Conservation (phyloP, 37 sponge, comb jelly and placozoan genomes). For the Tethya wilhelma region DNA sequence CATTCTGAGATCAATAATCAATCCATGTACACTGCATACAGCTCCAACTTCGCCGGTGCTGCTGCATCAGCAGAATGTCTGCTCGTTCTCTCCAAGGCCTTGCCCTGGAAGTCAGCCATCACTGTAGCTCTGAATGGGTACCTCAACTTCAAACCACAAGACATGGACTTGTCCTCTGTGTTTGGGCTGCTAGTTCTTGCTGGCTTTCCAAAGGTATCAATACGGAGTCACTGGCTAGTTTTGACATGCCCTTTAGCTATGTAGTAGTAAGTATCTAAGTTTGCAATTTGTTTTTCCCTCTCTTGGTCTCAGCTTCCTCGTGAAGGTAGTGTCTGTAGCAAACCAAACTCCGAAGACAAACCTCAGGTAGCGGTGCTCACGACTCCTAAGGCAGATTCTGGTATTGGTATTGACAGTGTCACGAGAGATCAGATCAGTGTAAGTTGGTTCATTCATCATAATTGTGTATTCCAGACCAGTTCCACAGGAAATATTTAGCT, state of each 20-base stretch:
- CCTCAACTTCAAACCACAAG: constrained; percentile 34
- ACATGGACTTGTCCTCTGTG: constrained; percentile 56
- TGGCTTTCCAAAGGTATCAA: constrained; percentile 84
- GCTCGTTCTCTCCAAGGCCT: constrained; percentile 45
- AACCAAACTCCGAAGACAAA: not conserved
- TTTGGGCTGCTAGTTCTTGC: constrained; percentile 72
- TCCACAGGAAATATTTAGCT: no score
- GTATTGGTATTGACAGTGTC: constrained; percentile 12
- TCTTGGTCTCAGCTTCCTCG: constrained; percentile 23
- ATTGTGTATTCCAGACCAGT: no score
- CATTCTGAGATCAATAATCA: no score
- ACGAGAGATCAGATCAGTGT: constrained; percentile 34
- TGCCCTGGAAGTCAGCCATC: constrained; percentile 65
- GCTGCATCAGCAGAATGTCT: constrained; percentile 56
- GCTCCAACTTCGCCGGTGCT: constrained; percentile 66
- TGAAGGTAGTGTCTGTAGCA: constrained; percentile 30
- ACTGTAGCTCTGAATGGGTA: constrained; percentile 18
- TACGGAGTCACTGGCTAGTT: no score
- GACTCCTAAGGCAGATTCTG: not conserved
- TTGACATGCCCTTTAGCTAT: no score
- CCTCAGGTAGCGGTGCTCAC: constrained; percentile 2
- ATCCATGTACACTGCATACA: not conserved
- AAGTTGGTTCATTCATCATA: no score
- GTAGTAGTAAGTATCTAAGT: no score
- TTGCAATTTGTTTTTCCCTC: not conserved